Conservation (phyloP, 1,140 invertebrate genomes). For the Apis florea region DNA sequence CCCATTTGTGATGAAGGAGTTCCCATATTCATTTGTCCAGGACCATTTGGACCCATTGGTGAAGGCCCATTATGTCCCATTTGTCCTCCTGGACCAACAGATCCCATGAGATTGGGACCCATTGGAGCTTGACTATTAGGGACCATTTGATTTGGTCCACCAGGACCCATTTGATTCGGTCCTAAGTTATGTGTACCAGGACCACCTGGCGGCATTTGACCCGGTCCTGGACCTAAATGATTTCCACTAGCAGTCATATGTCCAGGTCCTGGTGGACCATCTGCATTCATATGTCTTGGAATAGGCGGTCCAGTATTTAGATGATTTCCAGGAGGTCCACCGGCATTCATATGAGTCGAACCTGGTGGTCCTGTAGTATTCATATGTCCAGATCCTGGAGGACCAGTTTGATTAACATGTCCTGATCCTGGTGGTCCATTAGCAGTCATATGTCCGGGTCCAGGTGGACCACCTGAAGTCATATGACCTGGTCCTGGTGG, state of each 20-base stretch:
- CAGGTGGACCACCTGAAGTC: constrained; percentile 52
- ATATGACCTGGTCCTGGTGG: constrained; percentile 64
- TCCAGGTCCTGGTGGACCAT: constrained; percentile 63
- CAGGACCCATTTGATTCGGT: constrained; percentile 59
- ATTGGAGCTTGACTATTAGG: constrained; percentile 54
- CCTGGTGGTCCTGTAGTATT: constrained; percentile 55
- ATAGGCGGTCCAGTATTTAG: constrained; percentile 62
- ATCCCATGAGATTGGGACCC: constrained; percentile 57
- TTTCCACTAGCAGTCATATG: constrained; percentile 57
- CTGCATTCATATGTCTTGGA: constrained; percentile 64
- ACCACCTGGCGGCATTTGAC: constrained; percentile 57
- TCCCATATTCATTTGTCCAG: constrained; percentile 57
- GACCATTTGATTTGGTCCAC: constrained; percentile 59
- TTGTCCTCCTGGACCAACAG: constrained; percentile 52
- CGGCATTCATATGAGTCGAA: constrained; percentile 53
- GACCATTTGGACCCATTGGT: constrained; percentile 60
- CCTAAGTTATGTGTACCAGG: constrained; percentile 54
- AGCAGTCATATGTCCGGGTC: constrained; percentile 66
- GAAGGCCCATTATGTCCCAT: constrained; percentile 61
- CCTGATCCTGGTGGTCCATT: constrained; percentile 55
- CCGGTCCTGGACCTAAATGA: constrained; percentile 61
- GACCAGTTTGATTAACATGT: constrained; percentile 52
- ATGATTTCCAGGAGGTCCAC: constrained; percentile 63
- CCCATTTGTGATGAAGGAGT: constrained; percentile 59
- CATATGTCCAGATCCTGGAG: constrained; percentile 60